Evolutionary conservation across 1,140 invertebrate species (phyloP).

Genomic region (Chironomus striatipennis): DNA sequence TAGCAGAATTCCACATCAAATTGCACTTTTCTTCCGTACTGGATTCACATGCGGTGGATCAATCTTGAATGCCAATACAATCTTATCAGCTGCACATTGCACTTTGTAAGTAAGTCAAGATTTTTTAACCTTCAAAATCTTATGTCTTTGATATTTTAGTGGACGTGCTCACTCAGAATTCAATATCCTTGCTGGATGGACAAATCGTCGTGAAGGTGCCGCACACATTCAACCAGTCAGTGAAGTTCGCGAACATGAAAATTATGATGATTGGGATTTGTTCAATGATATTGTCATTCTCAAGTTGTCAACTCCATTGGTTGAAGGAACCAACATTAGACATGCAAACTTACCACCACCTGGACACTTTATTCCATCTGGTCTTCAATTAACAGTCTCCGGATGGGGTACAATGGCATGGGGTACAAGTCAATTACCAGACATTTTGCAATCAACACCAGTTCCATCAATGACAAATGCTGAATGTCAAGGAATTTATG

Average conservation of each 20-base stretch:
- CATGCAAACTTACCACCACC: neutral
- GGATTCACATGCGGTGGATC: slow-evolving; percentile 35
- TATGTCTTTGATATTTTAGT: neutral
- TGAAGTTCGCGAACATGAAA: neutral
- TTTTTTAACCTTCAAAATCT: neutral
- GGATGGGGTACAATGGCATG: neutral
- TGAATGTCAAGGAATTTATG: neutral
- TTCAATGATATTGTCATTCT: neutral
- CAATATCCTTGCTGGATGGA: neutral
- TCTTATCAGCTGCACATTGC: slow-evolving; percentile 38
- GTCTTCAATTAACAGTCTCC: neutral
- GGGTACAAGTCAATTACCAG: neutral
- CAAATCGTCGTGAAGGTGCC: neutral
- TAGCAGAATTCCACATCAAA: slow-evolving; percentile 35
- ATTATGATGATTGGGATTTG: neutral
- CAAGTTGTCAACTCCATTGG: neutral
- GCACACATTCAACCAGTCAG: neutral
- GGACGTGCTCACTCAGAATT: neutral
- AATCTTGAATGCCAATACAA: slow-evolving; percentile 30
- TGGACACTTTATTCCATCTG: neutral
- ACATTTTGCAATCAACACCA: neutral
- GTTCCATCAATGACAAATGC: neutral
- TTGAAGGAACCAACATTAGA: neutral
- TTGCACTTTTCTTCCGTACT: slow-evolving; percentile 30
- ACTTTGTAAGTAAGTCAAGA: neutral